Evolutionary conservation across 2,113 vertebrate species (phyloP).

Genomic region (Spheniscus mendiculus): DNA sequence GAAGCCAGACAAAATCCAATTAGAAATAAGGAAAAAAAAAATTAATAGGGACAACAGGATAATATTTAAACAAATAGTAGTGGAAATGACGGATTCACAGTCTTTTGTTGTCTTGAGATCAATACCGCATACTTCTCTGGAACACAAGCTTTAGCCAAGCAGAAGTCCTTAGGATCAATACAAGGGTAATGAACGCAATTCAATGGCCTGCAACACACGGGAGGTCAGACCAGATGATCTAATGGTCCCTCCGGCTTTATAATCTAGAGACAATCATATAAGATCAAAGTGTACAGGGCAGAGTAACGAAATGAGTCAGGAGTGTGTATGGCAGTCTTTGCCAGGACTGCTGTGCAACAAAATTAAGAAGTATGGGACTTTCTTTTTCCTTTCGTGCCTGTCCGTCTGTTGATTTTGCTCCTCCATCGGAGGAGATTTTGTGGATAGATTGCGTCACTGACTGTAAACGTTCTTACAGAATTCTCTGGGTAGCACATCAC

Average conservation of each 20-base stretch:
- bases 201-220: background rate
- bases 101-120: background rate
- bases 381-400: background rate
- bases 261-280: background rate
- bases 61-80: slow-evolving; percentile 2
- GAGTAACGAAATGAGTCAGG: background rate
- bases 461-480: background rate
- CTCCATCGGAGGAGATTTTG: background rate
- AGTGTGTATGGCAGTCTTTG: background rate
- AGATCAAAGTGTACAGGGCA: background rate
- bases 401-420: background rate
- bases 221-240: slow-evolving; percentile 6
- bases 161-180: slow-evolving; percentile 13
- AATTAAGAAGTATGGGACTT: background rate
- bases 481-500: background rate
- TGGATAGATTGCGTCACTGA: background rate
- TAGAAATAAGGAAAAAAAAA: background rate
- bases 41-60: background rate
- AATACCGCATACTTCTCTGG: background rate
- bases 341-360: background rate
- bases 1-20: background rate
- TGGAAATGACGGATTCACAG: slow-evolving; percentile 9
- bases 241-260: background rate
- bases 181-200: slow-evolving; percentile 13
- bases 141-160: background rate